Percentiles rank a stretch among this genome's conserved stretches.
Evolutionary conservation across 2,113 vertebrate genomes (phyloP).

Genomic region (Podilymbus podiceps): DNA sequence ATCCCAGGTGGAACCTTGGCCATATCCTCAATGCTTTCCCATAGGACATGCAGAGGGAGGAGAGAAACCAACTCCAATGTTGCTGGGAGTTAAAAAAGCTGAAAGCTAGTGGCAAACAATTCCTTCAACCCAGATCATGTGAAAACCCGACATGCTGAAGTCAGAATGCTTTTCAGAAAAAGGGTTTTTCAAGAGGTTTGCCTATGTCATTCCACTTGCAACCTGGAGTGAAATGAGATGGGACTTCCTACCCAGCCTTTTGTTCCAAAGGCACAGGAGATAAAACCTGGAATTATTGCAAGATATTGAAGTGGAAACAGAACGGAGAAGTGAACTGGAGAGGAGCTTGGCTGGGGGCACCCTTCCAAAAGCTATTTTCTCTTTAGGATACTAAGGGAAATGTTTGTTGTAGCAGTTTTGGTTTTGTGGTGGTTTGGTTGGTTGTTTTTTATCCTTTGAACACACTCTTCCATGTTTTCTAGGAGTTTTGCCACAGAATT

Average conservation of each 20-base stretch:
- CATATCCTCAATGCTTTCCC: accelerated
- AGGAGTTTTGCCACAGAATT: background rate
- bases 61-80: background rate
- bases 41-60: background rate
- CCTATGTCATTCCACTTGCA: background rate
- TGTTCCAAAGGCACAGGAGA: background rate
- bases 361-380: background rate
- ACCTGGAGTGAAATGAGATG: background rate
- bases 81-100: background rate
- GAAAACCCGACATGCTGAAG: background rate
- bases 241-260: background rate
- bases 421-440: too few relatives aligned
- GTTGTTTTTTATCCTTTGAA: background rate
- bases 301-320: background rate
- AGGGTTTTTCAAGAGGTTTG: background rate
- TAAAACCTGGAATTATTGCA: background rate
- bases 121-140: background rate
- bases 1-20: background rate
- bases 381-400: background rate
- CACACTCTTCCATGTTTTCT: background rate
- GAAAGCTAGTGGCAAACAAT: background rate
- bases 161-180: background rate
- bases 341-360: background rate
- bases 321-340: background rate
- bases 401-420: background rate